Base-by-base conservation (phyloP, 2,797 vertebrate species). In the Garrulus glandarius region DNA sequence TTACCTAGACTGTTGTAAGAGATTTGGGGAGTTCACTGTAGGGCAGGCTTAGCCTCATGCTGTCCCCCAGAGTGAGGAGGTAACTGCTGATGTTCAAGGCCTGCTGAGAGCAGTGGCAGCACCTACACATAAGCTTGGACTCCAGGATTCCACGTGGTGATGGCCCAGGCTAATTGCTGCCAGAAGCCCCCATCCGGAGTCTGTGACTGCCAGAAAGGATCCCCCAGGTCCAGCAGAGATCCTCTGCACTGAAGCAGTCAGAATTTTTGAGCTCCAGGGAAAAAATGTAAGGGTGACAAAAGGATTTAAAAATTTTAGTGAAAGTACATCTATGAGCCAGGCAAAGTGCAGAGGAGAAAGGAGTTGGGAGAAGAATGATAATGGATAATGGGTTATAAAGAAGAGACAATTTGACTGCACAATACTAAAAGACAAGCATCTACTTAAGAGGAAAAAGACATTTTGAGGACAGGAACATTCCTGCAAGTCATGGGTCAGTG, bases 131-230 rank as follows among this genome's bases (percentile, higher is more conserved):
- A 11, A 61, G 20, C 26, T 55, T 20, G 18, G 19, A 55, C 5
- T 21, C 21, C 27, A 26, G 10, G 15, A 34, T 65, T 69, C 19
- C 43, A n/a, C 30, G 15, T 60, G 34, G 23, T 21, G 22, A 30
- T 55, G 7, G 15, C 14, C 15, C 39, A 46, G 24, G 9, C 12
- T 72, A 34, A 50, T 11, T 53, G 27, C 27, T 68, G 23, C 46
- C 23, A 63, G 22, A 44, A 1, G 1, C 1, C 10, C 26, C 13
- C 16, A 59, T 34, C 13, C 20, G 1, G 0, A 36, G 5, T 13
- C 36, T 37, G 11, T 6, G 17, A 17, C 21, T 57, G 20, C 29
- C 71, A 67, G 19, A 70, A 78, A 64, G 18, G 15, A 56, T 37
- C 34, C 2, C 14, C 7, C 41, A 50, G 11, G 34, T 57, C 36